Evolutionary conservation across 2,113 vertebrate species (phyloP).

Genomic region (Ctenodactylus gundi): DNA sequence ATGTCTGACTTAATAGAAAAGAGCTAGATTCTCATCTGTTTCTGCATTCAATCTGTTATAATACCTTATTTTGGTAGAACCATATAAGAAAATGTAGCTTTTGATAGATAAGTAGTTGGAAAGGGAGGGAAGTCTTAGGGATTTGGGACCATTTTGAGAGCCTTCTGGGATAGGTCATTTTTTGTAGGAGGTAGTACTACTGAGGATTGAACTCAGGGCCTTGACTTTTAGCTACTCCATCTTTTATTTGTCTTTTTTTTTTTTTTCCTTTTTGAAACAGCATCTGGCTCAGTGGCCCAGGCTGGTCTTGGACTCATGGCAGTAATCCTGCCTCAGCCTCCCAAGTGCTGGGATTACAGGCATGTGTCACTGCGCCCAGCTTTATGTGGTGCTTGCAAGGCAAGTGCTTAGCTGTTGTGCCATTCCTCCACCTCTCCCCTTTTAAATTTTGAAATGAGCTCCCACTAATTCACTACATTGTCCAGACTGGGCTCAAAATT

Average conservation of each 20-base stretch:
- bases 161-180: not conserved
- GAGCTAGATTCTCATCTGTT: conserved; percentile 43
- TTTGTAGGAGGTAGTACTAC: no score
- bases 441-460: not conserved
- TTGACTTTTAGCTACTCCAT: no score
- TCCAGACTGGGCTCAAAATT: no score
- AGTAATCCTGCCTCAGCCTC: not conserved
- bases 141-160: not conserved
- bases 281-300: not conserved
- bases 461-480: no score
- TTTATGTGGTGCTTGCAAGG: no score
- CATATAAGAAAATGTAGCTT: conserved; percentile 4
- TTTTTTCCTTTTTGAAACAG: not conserved
- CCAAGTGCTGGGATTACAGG: not conserved
- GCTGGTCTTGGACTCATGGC: not conserved
- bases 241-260: no score
- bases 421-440: not conserved
- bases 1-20: not conserved
- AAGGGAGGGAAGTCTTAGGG: not conserved
- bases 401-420: no score
- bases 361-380: not conserved
- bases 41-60: not conserved
- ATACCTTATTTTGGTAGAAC: conserved; percentile 9
- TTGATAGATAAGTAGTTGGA: not conserved
- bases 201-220: no score